phyloP scores from a whole-genome alignment of 2,113 vertebrate genomes.

The Menidia beryllina region DNA sequence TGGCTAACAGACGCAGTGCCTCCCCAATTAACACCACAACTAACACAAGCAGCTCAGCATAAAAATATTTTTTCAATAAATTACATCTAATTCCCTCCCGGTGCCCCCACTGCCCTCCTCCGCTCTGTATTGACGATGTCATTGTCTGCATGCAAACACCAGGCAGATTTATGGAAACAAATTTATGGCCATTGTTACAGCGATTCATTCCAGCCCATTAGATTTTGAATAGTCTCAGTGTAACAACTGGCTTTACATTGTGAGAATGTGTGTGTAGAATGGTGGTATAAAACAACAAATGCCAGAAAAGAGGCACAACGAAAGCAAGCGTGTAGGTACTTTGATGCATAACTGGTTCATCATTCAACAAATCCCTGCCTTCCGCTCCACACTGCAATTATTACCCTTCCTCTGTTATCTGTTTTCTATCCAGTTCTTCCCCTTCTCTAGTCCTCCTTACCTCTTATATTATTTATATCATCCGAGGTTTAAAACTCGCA shows the following conservation, averaged over 20 bases:
- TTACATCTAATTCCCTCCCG: not conserved
- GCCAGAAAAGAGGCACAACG: constrained; percentile 3
- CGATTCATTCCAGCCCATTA: constrained; percentile 71
- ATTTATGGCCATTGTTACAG: constrained; percentile 59
- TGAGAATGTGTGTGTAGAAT: constrained; percentile 15
- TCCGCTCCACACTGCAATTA: constrained; percentile 14
- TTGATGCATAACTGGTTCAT: not conserved
- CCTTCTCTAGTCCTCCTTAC: constrained; percentile 7
- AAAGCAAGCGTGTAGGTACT: not conserved
- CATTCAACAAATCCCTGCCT: constrained; percentile 4
- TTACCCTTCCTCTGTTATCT: not conserved
- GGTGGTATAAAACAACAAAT: constrained; percentile 14
- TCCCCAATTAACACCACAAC: constrained; percentile 4
- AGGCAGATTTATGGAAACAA: constrained; percentile 29
- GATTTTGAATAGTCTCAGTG: constrained; percentile 47
- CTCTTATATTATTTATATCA: constrained; percentile 12
- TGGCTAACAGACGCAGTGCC: not conserved
- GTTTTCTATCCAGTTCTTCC: constrained; percentile 4
- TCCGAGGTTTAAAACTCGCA: constrained; percentile 37
- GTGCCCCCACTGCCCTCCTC: constrained; percentile 17
- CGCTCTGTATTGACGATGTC: constrained; percentile 33
- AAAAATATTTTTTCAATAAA: constrained; percentile 2
- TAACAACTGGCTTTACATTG: constrained; percentile 19
- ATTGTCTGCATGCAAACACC: constrained; percentile 24
- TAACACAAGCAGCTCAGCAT: not conserved